Base-by-base conservation (phyloP, 2,113 vertebrate genomes). In the Antechinus stuartii region DNA sequence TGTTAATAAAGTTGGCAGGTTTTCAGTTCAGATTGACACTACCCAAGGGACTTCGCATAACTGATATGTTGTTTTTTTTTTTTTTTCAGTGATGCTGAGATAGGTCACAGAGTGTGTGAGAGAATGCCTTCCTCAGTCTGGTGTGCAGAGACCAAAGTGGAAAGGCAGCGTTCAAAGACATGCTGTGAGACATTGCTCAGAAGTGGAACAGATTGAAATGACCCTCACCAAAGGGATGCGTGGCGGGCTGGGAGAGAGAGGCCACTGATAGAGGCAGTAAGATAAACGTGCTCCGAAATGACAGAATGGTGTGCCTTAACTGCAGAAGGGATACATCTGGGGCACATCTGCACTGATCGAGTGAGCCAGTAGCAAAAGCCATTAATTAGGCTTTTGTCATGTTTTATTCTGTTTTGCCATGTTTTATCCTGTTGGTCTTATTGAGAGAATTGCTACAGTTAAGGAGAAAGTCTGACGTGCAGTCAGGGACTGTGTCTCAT, bases 201-300 rank as follows among this genome's bases (percentile, higher is more conserved):
- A 94, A 96, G 94, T 26, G 16, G 90, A 92, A 26, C 49, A 92
- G 61, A 95, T 61, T 84, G 47, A 96, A 97, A 92, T 94, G 96
- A 94, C 57, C 84, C 94, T 50, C 95, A 24, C 7, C 27, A 91
- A 93, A 26, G 95, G 47, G 94, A 1, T 25, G 22, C 55, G 94
- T 94, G 76, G 92, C n/a, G 92, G 50, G 90, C 53, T 95, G 91
- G 92, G 30, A 49, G 55, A 76, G 90, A 95, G 89, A 91, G 84
- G 52, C 61, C 84, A 94, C 94, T 95, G 53, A 92, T 90, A 8
- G 55, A 93, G 61, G 23, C 47, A 92, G 52, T 27, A 96, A 95
- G 91, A 90, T 84, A 90, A 92, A 84, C 16, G n/a, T 84, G 68
- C 68, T 84, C 54, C 0, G 1, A 95, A 90, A 54, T 54, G 54